phyloP scores from a whole-genome alignment of 2,113 vertebrate genomes.

The Lepisosteus osseus region DNA sequence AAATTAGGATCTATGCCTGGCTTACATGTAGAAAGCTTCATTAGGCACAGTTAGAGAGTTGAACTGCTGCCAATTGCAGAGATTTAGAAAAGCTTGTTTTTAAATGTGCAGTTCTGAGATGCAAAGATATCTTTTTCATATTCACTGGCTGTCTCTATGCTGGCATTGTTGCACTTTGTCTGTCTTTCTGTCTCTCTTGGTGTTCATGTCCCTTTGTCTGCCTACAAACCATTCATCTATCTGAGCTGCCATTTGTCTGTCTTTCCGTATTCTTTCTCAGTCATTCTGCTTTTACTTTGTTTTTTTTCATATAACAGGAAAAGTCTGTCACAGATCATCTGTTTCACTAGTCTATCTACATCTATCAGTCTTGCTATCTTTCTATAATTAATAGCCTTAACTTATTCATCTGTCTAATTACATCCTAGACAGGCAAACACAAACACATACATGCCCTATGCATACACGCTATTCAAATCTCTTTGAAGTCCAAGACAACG shows the following conservation, averaged over 20 bases:
- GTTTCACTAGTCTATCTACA: constrained; percentile 23
- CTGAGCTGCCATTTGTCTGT: constrained; percentile 38
- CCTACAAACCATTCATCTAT: constrained; percentile 44
- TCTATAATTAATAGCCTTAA: constrained; percentile 53
- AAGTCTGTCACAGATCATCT: constrained; percentile 4
- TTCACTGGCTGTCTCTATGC: constrained; percentile 8
- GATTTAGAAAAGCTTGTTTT: background rate
- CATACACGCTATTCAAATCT: constrained; percentile 71
- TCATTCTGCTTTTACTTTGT: background rate
- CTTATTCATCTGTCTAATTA: constrained; percentile 56
- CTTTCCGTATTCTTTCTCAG: background rate
- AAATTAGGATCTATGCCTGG: background rate
- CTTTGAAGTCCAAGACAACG: constrained; percentile 69
- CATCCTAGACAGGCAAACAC: constrained; percentile 40
- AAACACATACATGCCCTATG: constrained; percentile 43
- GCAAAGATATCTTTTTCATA: background rate
- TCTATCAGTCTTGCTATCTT: constrained; percentile 43
- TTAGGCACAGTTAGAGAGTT: background rate
- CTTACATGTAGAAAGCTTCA: background rate
- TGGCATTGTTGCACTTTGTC: constrained; percentile 42
- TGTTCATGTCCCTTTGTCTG: constrained; percentile 43
- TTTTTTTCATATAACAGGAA: no score
- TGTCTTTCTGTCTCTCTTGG: constrained; percentile 50
- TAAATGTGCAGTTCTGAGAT: constrained; percentile 1
- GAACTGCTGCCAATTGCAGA: background rate